A percentile compares a stretch with the other conserved stretches of the same genome.
These are phyloP conservation scores for Scaptomyza polygonia DNA, from an alignment of 2,888 invertebrate genomes.

Conservation along the genomic window DNA sequence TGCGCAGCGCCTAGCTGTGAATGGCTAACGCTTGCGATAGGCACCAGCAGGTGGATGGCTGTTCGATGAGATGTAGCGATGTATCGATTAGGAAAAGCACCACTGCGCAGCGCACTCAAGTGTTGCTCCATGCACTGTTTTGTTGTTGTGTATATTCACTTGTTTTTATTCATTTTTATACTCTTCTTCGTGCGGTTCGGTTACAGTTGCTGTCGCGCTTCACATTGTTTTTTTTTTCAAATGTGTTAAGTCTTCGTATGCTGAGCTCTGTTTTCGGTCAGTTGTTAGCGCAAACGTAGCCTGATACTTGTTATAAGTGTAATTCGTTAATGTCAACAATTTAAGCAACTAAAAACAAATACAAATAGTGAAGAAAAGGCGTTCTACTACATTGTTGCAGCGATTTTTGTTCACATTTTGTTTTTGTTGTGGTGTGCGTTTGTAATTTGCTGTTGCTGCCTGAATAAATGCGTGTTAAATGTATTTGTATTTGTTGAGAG, in stretches of 20 bases:
- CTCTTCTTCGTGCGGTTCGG: constrained; percentile 49
- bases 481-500: constrained; percentile 20
- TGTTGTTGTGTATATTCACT: constrained; percentile 33
- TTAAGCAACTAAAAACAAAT: constrained; percentile 11
- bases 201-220: constrained; percentile 29
- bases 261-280: constrained; percentile 7
- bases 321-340: constrained; percentile 24
- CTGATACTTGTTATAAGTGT: constrained; percentile 12
- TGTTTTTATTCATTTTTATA: constrained; percentile 52
- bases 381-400: constrained; percentile 22
- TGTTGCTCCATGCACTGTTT: constrained; percentile 23
- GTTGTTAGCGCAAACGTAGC: constrained; percentile 1
- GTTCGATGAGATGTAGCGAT: constrained; percentile 11
- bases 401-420: constrained; percentile 10
- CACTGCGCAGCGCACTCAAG: constrained; percentile 21
- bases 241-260: constrained; percentile 17
- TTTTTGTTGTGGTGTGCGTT: constrained; percentile 43
- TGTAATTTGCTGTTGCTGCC: constrained; percentile 27
- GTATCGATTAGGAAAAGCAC: constrained; percentile 26
- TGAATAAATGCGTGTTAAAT: constrained; percentile 28
- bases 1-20: background rate
- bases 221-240: constrained; percentile 11
- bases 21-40: background rate
- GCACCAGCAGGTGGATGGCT: background rate
- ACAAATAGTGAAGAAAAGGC: constrained; percentile 1